Percentiles rank a stretch among this genome's conserved stretches.
phyloP scores from a whole-genome alignment of 2,113 vertebrate species.

The Trichomycterus rosablanca region DNA sequence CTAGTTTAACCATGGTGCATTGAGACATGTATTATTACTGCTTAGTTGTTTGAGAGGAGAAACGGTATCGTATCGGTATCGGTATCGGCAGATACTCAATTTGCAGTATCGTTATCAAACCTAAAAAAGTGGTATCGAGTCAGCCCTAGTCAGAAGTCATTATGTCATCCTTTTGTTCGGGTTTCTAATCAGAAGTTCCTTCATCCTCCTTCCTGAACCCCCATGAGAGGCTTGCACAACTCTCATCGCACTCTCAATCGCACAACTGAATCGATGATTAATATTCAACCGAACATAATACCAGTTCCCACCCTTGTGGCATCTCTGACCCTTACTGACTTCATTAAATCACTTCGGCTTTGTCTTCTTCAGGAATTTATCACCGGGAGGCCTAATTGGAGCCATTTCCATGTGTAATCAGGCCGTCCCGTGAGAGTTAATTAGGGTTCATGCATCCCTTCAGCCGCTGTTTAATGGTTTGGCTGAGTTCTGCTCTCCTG shows the following conservation, averaged over 20 bases:
- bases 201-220: conserved; percentile 9
- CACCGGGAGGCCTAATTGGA: conserved; percentile 59
- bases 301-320: conserved; percentile 4
- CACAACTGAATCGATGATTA: conserved; percentile 45
- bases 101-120: too few species aligned
- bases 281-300: too few species aligned
- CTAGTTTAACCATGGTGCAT: too few species aligned
- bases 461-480: conserved; percentile 33
- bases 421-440: conserved; percentile 54
- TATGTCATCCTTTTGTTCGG: too few species aligned
- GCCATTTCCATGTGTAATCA: conserved; percentile 61
- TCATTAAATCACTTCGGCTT: conserved; percentile 39
- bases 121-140: too few species aligned
- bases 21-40: too few species aligned
- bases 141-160: too few species aligned
- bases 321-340: conserved; percentile 47
- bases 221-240: too few species aligned
- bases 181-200: too few species aligned
- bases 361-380: conserved; percentile 41
- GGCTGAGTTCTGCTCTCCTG: conserved; percentile 9
- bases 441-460: conserved; percentile 46
- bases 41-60: too few species aligned
- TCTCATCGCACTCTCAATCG: conserved; percentile 45
- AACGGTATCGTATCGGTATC: too few species aligned
- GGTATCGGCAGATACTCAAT: too few species aligned